Evolutionary conservation across 2,113 vertebrate species (phyloP), one percentile per base, ranked within the genome.

Genomic region (Odontophorus gujanensis): DNA sequence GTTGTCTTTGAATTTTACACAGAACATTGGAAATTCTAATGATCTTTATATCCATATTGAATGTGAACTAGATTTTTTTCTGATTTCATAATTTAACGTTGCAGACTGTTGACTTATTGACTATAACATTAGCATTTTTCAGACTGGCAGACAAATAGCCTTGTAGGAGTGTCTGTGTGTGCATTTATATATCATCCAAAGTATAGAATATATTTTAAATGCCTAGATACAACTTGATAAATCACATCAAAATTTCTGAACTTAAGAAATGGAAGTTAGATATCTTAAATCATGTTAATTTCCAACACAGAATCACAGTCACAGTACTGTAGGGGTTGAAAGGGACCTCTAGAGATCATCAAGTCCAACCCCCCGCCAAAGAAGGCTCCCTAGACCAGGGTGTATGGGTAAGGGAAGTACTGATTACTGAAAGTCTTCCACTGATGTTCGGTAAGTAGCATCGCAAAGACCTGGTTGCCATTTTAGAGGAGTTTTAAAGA

Each of bases 71-170:
- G 53, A 72, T 75, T 87, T 86, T 69, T 75, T 88, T 75, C 82
- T 90, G 82, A 90, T 95, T 93, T 93, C 43, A 38, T 80, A 81
- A 91, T 81, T 90, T 80, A 91, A 61, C 73, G 32, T 55, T 89
- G 55, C 84, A 94, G 51, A 51, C 82, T 94, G 87, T 95, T 95
- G 95, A 94, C 57, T 95, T 97, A 90, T 88, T 93, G 87, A 91
- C 87, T 91, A 32, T 43, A 83, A 68, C 3, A 2, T 81, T 92
- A 92, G 79, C 65, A 65, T 95, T 95, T 94, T 94, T 76, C 87
- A 96, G 82, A 95, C 34, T 90, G 85, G 51, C 91, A 95, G 95
- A 83, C 72, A 94, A 95, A 94, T 81, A 93, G 91, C 79, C 82
- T 85, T 81, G 85, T 92, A 92, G 89, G 89, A 89, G 85, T 81